Conservation (phyloP, 2,797 vertebrate genomes). For the Fistularia tabacaria region DNA sequence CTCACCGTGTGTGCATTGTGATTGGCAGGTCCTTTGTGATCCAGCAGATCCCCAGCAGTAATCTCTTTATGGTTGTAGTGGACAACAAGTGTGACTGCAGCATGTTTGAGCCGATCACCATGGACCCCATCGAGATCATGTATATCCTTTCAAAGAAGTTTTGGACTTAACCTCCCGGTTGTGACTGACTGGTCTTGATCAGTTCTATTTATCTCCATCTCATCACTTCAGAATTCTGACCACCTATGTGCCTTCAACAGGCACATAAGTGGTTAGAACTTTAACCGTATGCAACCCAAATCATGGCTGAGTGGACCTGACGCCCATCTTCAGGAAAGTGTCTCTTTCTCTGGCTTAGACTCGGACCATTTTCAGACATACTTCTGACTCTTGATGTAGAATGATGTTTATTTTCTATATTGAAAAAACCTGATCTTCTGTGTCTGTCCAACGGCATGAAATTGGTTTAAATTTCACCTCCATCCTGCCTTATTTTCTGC, state of each 20-base stretch:
- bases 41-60: constrained; percentile 98
- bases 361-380: too few relatives aligned
- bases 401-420: too few relatives aligned
- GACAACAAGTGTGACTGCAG: constrained; percentile 93
- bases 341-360: too few relatives aligned
- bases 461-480: not conserved
- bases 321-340: too few relatives aligned
- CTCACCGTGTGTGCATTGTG: constrained; percentile 17
- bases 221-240: not conserved
- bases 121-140: constrained; percentile 96
- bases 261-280: too few relatives aligned
- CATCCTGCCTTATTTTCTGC: too few relatives aligned
- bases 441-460: too few relatives aligned
- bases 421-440: too few relatives aligned
- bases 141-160: constrained; percentile 89
- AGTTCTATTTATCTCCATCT: constrained; percentile 12
- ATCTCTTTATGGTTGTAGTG: constrained; percentile 98
- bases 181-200: not conserved
- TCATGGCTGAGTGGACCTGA: too few relatives aligned
- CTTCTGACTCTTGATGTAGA: too few relatives aligned
- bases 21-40: constrained; percentile 93
- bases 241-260: too few relatives aligned
- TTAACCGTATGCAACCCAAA: too few relatives aligned
- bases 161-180: not conserved
- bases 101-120: constrained; percentile 86